Evolutionary conservation across 2,797 vertebrate species (phyloP), one percentile per base, ranked within the genome.

Genomic region (Sebastes vulpes): DNA sequence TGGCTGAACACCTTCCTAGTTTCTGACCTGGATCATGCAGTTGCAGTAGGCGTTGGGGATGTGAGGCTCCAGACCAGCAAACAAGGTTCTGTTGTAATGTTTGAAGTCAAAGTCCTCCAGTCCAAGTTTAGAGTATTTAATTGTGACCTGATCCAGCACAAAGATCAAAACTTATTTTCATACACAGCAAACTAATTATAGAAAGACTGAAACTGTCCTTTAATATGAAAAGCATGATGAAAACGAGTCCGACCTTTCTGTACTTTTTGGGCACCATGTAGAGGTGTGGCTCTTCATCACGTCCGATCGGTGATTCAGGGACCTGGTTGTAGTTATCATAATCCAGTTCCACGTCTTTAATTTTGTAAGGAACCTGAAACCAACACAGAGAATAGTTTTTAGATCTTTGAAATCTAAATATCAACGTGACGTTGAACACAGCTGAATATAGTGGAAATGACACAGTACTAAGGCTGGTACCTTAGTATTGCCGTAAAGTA

Each of bases 1-100:
- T 32, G 9, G 38, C 2, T 3, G 5, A n/a, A 60, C n/a, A 29
- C 10, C 8, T 9, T 48, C 50, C 9, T 7, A 0, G 6, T 18
- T 31, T 48, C 83, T 82, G 82, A 99, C 99, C 97, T 99, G 99
- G 81, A 99, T 98, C 98, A 99, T 99, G 91, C 98, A 98, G 96
- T 99, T 99, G 87, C 99, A 99, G 95, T 99, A 99, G 38, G 99
- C 98, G 0, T 99, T 99, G 81, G 99, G 99, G 81, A 99, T 99
- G 85, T 99, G 99, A 20, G 99, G 98, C 91, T 99, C 98, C 90
- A 99, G 92, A 3, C 98, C 99, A 0, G 98, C 99, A 81, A 99
- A 99, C 82, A 99, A 89, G 0, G 99, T 99, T 92, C 98, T 97
- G 94, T 99, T 99, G 95, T 99, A 99, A 92, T 99, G 98, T 90